Evolutionary conservation across 2,113 vertebrate species (phyloP).

Genomic region (Sterna hirundo): DNA sequence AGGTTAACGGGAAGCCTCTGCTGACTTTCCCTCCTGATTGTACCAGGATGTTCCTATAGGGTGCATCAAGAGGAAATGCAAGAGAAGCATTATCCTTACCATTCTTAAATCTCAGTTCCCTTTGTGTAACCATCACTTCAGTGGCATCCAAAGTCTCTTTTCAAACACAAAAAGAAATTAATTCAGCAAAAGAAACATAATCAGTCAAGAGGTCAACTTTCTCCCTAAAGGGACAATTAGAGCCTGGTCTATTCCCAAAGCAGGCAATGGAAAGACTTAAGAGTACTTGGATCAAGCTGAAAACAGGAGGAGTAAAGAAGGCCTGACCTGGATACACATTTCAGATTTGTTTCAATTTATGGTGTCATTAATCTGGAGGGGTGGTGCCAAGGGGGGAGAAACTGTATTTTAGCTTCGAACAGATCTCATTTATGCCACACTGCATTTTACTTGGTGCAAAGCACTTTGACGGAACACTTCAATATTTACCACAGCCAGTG

Average conservation of each 20-base stretch:
- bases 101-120: neutral
- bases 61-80: neutral
- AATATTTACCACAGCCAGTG: neutral
- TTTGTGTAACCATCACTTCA: neutral
- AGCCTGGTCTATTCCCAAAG: neutral
- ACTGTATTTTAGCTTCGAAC: neutral
- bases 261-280: neutral
- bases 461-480: neutral
- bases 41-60: neutral
- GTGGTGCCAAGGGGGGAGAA: neutral
- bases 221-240: neutral
- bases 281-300: neutral
- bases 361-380: neutral
- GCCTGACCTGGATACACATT: neutral
- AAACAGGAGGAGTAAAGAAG: neutral
- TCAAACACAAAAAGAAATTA: neutral
- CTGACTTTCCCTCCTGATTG: neutral
- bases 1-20: neutral
- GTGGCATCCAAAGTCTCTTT: neutral
- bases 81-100: neutral
- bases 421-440: neutral
- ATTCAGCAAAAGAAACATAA: neutral
- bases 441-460: neutral
- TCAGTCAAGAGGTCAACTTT: neutral
- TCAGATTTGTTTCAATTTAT: neutral